Percentiles rank a stretch among this genome's conserved stretches.
phyloP scores from a whole-genome alignment of 1,140 invertebrate species.

The Cylas formicarius region DNA sequence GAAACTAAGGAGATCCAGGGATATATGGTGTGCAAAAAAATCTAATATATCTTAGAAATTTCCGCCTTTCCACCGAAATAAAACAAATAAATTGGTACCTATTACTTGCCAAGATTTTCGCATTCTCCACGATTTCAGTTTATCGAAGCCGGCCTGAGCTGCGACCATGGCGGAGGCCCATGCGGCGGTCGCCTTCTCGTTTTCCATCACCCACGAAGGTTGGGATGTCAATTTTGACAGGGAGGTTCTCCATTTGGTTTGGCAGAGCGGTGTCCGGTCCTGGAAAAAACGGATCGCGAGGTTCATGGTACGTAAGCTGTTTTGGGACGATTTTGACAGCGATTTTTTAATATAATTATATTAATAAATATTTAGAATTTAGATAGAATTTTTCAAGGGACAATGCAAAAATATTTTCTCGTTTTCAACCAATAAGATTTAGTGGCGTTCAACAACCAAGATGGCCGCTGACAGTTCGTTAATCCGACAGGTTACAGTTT shows the following conservation, averaged over 20 bases:
- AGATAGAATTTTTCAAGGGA: background rate
- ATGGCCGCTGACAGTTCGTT: too few species aligned
- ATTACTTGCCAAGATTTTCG: too few species aligned
- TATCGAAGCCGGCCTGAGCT: conserved; percentile 11
- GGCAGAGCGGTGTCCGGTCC: conserved; percentile 84
- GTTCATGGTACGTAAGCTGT: conserved; percentile 71
- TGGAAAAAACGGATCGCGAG: conserved; percentile 87
- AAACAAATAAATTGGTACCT: too few species aligned
- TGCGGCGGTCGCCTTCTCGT: conserved; percentile 95
- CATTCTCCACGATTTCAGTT: too few species aligned
- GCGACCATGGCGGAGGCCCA: conserved; percentile 94
- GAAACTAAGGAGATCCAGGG: too few species aligned
- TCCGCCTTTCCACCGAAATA: too few species aligned
- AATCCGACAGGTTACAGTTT: too few species aligned
- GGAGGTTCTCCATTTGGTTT: conserved; percentile 85
- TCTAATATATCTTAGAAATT: too few species aligned
- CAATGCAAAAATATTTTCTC: background rate
- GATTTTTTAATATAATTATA: background rate
- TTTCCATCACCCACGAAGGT: conserved; percentile 95
- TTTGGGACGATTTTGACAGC: background rate
- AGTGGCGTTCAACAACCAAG: too few species aligned
- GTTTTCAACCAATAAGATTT: too few species aligned
- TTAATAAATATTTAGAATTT: conserved; percentile 1
- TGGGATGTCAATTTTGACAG: conserved; percentile 95
- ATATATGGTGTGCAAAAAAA: too few species aligned